Conservation (phyloP, 2,797 vertebrate species). For the Sebastes vulpes region DNA sequence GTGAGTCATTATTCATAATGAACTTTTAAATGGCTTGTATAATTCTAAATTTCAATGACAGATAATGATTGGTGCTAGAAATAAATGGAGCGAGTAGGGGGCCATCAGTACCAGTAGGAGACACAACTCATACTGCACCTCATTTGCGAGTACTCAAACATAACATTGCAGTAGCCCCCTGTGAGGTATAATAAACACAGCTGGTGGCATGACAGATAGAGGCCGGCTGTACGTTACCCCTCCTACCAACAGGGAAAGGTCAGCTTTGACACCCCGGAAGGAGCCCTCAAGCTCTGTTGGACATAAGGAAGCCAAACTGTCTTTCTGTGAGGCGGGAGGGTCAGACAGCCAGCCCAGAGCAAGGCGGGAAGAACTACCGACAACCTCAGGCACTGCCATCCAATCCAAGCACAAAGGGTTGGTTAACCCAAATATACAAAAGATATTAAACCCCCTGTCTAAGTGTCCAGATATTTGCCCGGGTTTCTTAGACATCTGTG, state of each 20-base stretch:
- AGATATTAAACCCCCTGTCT: neutral
- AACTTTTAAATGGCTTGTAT: constrained; percentile 51
- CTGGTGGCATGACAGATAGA: constrained; percentile 48
- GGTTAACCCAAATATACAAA: constrained; percentile 4
- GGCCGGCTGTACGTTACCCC: constrained; percentile 54
- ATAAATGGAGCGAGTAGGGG: constrained; percentile 45
- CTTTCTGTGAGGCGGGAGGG: constrained; percentile 24
- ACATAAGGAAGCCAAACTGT: constrained; percentile 46
- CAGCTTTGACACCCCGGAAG: constrained; percentile 53
- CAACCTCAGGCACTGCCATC: constrained; percentile 24
- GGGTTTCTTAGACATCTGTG: neutral
- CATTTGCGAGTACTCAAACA: constrained; percentile 47
- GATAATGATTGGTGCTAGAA: constrained; percentile 45
- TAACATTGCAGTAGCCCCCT: constrained; percentile 31
- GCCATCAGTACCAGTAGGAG: constrained; percentile 31
- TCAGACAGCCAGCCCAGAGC: constrained; percentile 32
- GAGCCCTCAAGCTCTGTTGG: constrained; percentile 48
- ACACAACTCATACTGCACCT: constrained; percentile 37
- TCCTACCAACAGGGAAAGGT: constrained; percentile 66
- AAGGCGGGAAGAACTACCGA: constrained; percentile 25
- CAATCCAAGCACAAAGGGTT: constrained; percentile 9
- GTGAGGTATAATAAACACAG: constrained; percentile 43
- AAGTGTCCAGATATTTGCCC: neutral
- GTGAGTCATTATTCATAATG: constrained; percentile 46
- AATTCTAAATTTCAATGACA: constrained; percentile 46